Evolutionary conservation across 2,113 vertebrate genomes (phyloP).

Genomic region (Monopterus albus): DNA sequence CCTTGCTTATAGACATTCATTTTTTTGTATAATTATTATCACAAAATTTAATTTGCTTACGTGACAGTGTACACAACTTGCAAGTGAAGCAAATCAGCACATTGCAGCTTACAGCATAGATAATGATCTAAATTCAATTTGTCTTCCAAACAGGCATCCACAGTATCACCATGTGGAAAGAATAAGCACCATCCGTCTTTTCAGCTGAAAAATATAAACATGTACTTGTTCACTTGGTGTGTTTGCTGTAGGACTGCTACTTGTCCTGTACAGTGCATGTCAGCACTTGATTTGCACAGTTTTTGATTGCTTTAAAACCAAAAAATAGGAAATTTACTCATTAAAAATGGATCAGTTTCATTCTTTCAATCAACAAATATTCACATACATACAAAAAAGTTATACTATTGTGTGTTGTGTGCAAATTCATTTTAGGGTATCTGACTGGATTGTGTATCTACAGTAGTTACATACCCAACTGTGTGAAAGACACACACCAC

Average conservation of each 20-base stretch:
- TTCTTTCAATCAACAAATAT: no score
- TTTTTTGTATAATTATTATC: not conserved
- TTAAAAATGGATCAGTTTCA: no score
- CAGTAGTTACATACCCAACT: no score
- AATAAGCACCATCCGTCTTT: not conserved
- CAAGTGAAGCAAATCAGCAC: not conserved
- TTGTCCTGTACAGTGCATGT: not conserved
- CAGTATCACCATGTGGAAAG: constrained; percentile 7
- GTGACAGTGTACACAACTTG: not conserved
- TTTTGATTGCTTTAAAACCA: not conserved
- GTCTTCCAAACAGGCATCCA: constrained; percentile 7
- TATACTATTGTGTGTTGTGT: no score
- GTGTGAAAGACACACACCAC: no score
- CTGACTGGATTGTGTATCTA: no score
- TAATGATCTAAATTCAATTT: constrained; percentile 21
- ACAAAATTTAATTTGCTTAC: constrained; percentile 8
- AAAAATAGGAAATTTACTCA: not conserved
- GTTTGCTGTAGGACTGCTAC: not conserved
- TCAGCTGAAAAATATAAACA: not conserved
- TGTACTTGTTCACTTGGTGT: not conserved
- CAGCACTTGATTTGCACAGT: not conserved
- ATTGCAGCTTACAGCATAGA: constrained; percentile 18
- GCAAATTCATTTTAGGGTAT: no score
- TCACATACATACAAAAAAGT: no score
- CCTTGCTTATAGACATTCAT: not conserved